Conservation (phyloP, 2,888 invertebrate genomes). For the Prenolepis imparis region DNA sequence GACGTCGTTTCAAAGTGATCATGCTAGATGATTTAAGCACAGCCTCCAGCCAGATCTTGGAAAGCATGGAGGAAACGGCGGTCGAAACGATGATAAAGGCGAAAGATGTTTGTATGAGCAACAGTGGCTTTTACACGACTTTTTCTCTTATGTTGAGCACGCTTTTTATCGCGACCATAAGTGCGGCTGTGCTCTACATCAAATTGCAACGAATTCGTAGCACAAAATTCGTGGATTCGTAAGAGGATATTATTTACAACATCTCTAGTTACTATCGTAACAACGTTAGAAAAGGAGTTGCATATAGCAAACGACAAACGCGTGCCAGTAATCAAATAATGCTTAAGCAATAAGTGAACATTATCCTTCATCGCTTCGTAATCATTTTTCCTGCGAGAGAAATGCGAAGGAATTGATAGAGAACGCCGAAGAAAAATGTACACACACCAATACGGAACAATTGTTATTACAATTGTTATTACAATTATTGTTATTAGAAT, state of each 20-base stretch:
- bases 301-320: slow-evolving; percentile 25
- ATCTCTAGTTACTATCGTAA: slow-evolving; percentile 1
- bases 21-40: slow-evolving; percentile 90
- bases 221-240: slow-evolving; percentile 72
- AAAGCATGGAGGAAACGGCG: slow-evolving; percentile 75
- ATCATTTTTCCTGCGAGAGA: background rate
- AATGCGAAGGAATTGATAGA: slow-evolving; percentile 19
- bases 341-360: slow-evolving; percentile 31
- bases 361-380: slow-evolving; percentile 31
- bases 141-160: slow-evolving; percentile 88
- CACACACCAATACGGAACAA: background rate
- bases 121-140: slow-evolving; percentile 89
- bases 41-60: slow-evolving; percentile 78
- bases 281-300: slow-evolving; percentile 4
- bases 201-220: slow-evolving; percentile 85
- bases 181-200: slow-evolving; percentile 87
- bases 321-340: slow-evolving; percentile 55
- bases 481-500: too few relatives aligned
- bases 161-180: slow-evolving; percentile 88
- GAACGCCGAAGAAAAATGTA: background rate
- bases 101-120: slow-evolving; percentile 89
- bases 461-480: background rate
- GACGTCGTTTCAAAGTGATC: slow-evolving; percentile 90
- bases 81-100: slow-evolving; percentile 68
- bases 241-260: slow-evolving; percentile 45